Percentiles rank a stretch among this genome's conserved stretches.
Conservation (phyloP, 1,140 invertebrate genomes). For the Pseudomyrmex sp. region DNA sequence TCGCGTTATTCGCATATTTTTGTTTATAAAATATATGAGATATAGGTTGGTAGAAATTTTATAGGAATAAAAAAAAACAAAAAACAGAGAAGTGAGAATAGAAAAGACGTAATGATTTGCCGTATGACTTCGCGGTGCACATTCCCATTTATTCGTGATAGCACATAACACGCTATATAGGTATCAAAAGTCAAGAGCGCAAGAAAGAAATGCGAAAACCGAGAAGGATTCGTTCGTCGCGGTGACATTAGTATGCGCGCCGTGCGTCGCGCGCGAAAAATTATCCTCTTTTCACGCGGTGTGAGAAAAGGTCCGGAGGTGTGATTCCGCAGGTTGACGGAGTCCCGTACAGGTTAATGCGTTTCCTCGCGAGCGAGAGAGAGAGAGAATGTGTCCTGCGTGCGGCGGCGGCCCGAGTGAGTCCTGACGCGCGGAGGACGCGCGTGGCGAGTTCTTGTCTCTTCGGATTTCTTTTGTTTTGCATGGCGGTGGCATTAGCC, state of each 20-base stretch:
- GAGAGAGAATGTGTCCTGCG: neutral
- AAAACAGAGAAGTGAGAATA: no score
- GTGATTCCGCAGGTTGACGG: slow-evolving; percentile 43
- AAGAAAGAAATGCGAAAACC: no score
- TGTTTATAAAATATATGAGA: no score
- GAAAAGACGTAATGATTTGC: no score
- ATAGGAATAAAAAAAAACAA: no score
- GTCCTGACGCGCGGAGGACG: slow-evolving; percentile 12
- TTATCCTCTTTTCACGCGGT: slow-evolving; percentile 3
- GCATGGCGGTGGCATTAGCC: slow-evolving; percentile 71
- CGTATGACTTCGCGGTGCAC: no score
- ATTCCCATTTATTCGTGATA: neutral
- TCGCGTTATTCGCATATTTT: no score
- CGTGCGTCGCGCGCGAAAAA: neutral
- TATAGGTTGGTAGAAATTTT: no score
- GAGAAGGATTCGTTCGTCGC: slow-evolving; percentile 27
- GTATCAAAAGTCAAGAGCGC: neutral
- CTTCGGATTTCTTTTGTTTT: slow-evolving; percentile 70
- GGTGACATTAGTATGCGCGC: slow-evolving; percentile 36
- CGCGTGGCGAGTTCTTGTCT: slow-evolving; percentile 60
- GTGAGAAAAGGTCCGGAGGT: slow-evolving; percentile 47
- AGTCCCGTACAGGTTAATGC: slow-evolving; percentile 43
- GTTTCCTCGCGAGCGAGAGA: neutral
- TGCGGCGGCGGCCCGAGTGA: neutral
- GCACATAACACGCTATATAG: neutral